Evolutionary conservation across 1,140 invertebrate genomes (phyloP), one percentile per base, ranked within the genome.

Genomic region (Drosophila tristis): DNA sequence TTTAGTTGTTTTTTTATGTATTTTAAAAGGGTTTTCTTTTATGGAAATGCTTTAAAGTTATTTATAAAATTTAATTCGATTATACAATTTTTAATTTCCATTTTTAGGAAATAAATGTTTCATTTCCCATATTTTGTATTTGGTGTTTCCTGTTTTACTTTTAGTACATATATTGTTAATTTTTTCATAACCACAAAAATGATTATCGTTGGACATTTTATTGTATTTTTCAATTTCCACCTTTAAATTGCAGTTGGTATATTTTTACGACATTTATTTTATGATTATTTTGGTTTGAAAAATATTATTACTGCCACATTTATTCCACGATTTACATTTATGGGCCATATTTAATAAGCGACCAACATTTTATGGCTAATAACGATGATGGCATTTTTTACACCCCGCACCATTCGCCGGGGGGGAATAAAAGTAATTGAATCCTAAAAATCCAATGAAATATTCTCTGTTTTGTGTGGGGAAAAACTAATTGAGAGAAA

Each of bases 301-400:
- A 65, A 64, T 68, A 50, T 74, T 66, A 65, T 58, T 59, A 76
- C 76, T 76, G 66, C 57, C 9, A 0, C 70, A 70, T 72, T 80
- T 62, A 54, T 65, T 51, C 35, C 49, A 58, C 64, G 71, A 78
- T 82, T 82, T 84, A 82, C 70, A 76, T 86, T 80, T 80, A 80
- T 76, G 62, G 43, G 62, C 39, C 55, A 74, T 73, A 29, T 86
- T 87, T 75, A 61, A 75, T 87, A 86, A 86, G 87, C 79, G 75
- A 71, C 49, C 58, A 64, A 72, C 61, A 47, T 86, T 87, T 86
- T 75, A 82, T 87, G 78, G 70, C 74, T 71, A 78, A 86, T 81
- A 75, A 65, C 47, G 72, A 50, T 47, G 74, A 56, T 68, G 63
- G 44, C 64, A 25, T 50, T 62, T 62, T 72, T 66, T 63, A 72